Evolutionary conservation across 2,888 invertebrate species (phyloP), one percentile per base, ranked within the genome.

Genomic region (Venusia cambrica): DNA sequence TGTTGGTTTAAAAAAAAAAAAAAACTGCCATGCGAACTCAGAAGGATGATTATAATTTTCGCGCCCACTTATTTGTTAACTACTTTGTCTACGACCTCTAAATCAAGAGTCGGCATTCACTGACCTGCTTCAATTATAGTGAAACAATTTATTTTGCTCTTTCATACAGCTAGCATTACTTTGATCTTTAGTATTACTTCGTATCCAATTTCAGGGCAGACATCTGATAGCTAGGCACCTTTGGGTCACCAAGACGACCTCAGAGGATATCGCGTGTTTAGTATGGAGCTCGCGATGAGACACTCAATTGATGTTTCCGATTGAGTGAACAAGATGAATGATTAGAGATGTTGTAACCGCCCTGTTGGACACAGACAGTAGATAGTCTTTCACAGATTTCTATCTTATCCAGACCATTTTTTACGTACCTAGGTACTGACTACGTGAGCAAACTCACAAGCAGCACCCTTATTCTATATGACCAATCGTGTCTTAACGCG

Each of bases 291-390:
- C 67, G 69, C 68, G 70, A 56, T 62, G 65, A 73, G 64, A 73
- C 77, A 74, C 79, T 75, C 79, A 73, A 78, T 77, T 78, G 80
- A 78, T 77, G 78, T 77, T 79, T 74, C 73, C 78, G 73, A 79
- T 75, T 75, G 73, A 72, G 64, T 71, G 72, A 71, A 57, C 73
- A 38, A 32, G 12, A 29, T 43, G 63, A 50, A 16, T 42, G 6
- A 31, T 43, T 34, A 40, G 72, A 75, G 79, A 12, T 52, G 72
- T 16, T 59, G 27, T 27, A 31, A 35, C 38, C 7, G 14, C 26
- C 15, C 21, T 9, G 22, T n/a, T n/a, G n/a, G n/a, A n/a, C n/a
- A n/a, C n/a, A n/a, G n/a, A n/a, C n/a, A n/a, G n/a, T n/a, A n/a
- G n/a, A n/a, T n/a, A n/a, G n/a, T n/a, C n/a, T n/a, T n/a, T n/a